Evolutionary conservation across 2,113 vertebrate species (phyloP), one percentile per base, ranked within the genome.

Genomic region (Dasypus novemcinctus): DNA sequence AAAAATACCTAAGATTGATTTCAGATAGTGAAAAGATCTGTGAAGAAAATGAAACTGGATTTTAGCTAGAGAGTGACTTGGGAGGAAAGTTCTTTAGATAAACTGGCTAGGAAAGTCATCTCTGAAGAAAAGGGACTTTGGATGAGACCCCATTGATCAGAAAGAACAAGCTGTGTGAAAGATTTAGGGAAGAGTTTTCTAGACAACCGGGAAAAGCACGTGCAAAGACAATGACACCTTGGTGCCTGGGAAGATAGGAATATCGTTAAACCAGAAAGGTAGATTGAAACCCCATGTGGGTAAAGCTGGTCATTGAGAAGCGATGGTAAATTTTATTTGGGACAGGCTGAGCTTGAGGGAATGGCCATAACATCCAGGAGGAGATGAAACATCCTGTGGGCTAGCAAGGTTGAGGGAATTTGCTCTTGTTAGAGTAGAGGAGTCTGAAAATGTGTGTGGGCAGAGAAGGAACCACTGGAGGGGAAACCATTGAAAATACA

Each of bases 31-130:
- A 2, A 49, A 86, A 57, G 31, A 75, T 80, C 64, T 69, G 1
- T 79, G 76, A 87, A 94, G 49, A 95, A 93, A 93, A 69, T 91
- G 57, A 89, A 93, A 46, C 2, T 88, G 66, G 21, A 21, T 80
- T 89, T 97, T 68, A 89, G 18, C 23, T 86, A 59, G 27, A 68
- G 66, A 87, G 82, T 74, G 33, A 89, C 20, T 81, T 88, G 52
- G 64, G 4, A 84, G 59, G 59, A 85, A 93, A 49, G 14, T 80
- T 81, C 36, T 85, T 94, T 93, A 49, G 49, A 59, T 49, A 84
- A 86, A 1, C 27, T 69, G 57, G n/a, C 15, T 64, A 94, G 25
- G 33, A 29, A 64, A 66, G 69, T 36, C 80, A 49, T 84, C 29
- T 61, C n/a, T 82, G n/a, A n/a, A 72, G 68, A 15, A 83, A 36